Evolutionary conservation across 2,113 vertebrate species (phyloP).

Genomic region (Leucoraja erinaceus): DNA sequence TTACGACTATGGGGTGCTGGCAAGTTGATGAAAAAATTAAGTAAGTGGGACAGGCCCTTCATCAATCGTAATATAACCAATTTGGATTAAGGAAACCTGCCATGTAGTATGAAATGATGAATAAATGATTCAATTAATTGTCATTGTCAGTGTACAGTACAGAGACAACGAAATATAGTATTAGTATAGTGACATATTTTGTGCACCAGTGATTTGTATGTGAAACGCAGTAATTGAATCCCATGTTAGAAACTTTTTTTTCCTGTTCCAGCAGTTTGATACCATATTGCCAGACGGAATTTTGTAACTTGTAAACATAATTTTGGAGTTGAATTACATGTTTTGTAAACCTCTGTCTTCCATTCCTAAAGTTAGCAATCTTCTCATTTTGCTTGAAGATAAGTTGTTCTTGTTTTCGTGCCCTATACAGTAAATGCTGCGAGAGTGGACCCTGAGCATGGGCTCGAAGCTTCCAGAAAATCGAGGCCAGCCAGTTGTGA

Average conservation of each 20-base stretch:
- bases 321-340: not conserved
- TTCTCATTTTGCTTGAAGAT: not conserved
- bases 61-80: no score
- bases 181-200: not conserved
- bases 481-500: slow-evolving; percentile 56
- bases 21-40: no score
- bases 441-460: slow-evolving; percentile 63
- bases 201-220: not conserved
- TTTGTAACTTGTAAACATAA: not conserved
- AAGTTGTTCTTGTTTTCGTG: not conserved
- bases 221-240: not conserved
- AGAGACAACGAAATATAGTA: no score
- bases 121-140: no score
- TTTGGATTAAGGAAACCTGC: no score
- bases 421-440: slow-evolving; percentile 46
- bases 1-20: no score
- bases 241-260: not conserved
- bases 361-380: not conserved
- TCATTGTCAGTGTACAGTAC: no score
- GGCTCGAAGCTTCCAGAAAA: slow-evolving; percentile 51
- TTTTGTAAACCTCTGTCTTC: not conserved
- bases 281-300: not conserved
- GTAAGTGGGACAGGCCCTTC: no score
- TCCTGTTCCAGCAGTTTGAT: not conserved
- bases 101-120: no score